A percentile compares a stretch with the other conserved stretches of the same genome.
These are phyloP conservation scores for Papilio helenus DNA, from an alignment of 1,140 invertebrate species.

Conservation along the genomic window DNA sequence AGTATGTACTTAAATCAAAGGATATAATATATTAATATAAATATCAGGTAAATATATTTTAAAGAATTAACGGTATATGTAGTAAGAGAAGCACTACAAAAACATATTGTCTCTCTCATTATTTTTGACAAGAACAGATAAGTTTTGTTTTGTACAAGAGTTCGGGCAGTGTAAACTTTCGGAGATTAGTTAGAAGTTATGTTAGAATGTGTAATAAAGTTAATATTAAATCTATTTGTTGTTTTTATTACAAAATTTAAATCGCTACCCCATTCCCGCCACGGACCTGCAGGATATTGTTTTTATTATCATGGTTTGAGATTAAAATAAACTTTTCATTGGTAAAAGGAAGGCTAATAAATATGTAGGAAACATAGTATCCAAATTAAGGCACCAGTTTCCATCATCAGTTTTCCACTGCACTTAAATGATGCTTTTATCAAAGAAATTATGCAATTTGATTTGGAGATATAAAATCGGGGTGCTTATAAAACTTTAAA, in stretches of 20 bases:
- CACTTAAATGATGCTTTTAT: not conserved
- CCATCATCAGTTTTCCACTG: too few species aligned
- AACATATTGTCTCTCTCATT: not conserved
- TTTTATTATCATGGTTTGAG: not conserved
- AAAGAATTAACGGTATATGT: too few species aligned
- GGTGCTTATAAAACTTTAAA: not conserved
- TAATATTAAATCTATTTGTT: not conserved
- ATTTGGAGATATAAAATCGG: too few species aligned
- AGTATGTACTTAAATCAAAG: too few species aligned
- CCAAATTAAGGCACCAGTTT: too few species aligned
- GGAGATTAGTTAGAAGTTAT: not conserved
- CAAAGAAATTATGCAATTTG: not conserved
- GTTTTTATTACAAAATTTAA: not conserved
- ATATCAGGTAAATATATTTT: too few species aligned
- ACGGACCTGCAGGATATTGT: not conserved
- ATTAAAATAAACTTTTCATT: too few species aligned
- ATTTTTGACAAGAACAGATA: not conserved
- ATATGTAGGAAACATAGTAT: too few species aligned
- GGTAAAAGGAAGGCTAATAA: too few species aligned
- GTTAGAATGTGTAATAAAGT: slow-evolving; percentile 12
- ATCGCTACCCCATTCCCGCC: not conserved
- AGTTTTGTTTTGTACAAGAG: not conserved
- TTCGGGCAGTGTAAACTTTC: not conserved
- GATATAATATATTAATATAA: too few species aligned
- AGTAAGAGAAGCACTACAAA: not conserved